Evolutionary conservation across 2,113 vertebrate genomes (phyloP).

Genomic region (Dasypus novemcinctus): DNA sequence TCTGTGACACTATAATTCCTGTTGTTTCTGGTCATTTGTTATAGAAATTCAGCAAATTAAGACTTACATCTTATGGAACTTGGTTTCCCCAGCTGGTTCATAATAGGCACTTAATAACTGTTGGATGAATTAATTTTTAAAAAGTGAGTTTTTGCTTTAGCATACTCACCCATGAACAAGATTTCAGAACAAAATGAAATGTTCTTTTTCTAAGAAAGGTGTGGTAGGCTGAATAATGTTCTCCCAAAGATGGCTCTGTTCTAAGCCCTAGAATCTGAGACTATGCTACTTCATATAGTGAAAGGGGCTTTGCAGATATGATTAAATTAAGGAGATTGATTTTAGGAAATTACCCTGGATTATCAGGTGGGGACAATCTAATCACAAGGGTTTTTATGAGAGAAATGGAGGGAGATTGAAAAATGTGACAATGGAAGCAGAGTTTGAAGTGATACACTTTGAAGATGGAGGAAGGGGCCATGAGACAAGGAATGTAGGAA

Average conservation of each 20-base stretch:
- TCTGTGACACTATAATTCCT: too few species aligned
- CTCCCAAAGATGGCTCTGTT: neutral
- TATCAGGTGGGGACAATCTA: neutral
- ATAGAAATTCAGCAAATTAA: too few species aligned
- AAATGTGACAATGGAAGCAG: neutral
- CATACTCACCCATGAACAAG: neutral
- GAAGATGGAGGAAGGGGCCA: neutral
- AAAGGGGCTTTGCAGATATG: neutral
- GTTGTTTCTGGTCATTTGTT: too few species aligned
- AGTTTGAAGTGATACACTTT: neutral
- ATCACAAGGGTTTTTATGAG: neutral
- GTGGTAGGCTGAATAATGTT: neutral
- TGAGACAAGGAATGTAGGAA: neutral
- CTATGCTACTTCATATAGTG: too few species aligned
- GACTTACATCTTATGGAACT: neutral
- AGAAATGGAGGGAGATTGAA: neutral
- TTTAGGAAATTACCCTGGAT: neutral
- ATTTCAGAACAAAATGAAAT: neutral
- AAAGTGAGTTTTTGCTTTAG: neutral
- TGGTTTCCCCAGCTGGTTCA: neutral
- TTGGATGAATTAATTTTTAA: neutral
- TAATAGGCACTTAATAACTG: neutral
- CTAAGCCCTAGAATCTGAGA: neutral
- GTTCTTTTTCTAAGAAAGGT: neutral
- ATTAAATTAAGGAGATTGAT: neutral